Evolutionary conservation across 1,140 invertebrate genomes (phyloP).

Genomic region (Anastatus disparis): DNA sequence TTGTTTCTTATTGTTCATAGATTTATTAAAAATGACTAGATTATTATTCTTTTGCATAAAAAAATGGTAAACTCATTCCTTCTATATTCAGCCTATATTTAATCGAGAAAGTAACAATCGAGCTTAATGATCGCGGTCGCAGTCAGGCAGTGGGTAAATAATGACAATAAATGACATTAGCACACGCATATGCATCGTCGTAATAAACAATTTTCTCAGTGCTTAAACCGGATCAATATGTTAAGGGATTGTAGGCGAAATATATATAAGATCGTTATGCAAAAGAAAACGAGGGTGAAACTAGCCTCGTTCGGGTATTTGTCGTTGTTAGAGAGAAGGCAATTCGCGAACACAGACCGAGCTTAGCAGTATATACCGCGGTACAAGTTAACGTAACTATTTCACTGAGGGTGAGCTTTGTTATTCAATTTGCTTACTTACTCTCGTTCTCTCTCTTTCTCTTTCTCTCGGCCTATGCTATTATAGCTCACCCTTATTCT

Average conservation of each 20-base stretch:
- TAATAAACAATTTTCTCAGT: constrained; percentile 48
- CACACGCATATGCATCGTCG: not conserved
- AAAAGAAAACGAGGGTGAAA: constrained; percentile 50
- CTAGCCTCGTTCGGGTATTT: too few species aligned
- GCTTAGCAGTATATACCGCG: constrained; percentile 57
- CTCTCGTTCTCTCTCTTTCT: too few species aligned
- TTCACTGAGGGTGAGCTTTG: constrained; percentile 59
- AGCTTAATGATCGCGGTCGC: too few species aligned
- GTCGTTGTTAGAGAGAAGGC: constrained; percentile 9
- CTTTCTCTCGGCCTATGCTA: too few species aligned
- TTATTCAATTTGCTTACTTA: constrained; percentile 67
- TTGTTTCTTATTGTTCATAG: too few species aligned
- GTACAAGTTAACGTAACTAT: constrained; percentile 56
- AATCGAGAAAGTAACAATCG: too few species aligned
- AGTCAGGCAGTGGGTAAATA: too few species aligned
- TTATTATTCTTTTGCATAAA: too few species aligned
- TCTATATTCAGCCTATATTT: too few species aligned
- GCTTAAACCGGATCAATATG: constrained; percentile 63
- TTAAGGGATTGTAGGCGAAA: constrained; percentile 60
- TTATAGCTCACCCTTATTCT: not conserved
- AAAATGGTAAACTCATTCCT: too few species aligned
- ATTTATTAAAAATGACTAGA: too few species aligned
- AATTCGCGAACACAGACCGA: too few species aligned
- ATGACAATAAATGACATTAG: not conserved
- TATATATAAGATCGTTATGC: constrained; percentile 67